Evolutionary conservation across 2,797 vertebrate species (phyloP), one percentile per base, ranked within the genome.

Genomic region (Micropoecilia bifurca): DNA sequence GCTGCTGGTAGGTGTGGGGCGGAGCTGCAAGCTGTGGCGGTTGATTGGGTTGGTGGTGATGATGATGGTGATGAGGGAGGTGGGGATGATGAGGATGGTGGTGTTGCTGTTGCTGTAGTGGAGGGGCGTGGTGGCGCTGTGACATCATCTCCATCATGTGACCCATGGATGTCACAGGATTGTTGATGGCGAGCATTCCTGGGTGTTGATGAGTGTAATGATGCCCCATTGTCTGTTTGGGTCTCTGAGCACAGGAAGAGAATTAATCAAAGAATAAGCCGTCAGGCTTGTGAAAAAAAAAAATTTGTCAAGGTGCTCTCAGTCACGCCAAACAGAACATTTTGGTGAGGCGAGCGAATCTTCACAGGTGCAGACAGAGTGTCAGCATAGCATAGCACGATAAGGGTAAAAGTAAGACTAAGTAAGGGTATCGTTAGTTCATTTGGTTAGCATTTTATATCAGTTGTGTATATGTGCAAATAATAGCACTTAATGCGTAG

Each of bases 61-160:
- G 69, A 16, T 76, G 79, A 12, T 47, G 85, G 0, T 95, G 96
- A 86, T 96, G 96, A 90, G 95, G 96, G 0, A 96, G 96, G 78
- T 96, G 97, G 89, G 96, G 95, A 0, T 96, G 96, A 79, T 96
- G 97, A 89, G 96, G 95, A 80, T 97, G 97, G 55, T 97, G 83
- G 3, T 81, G 83, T 6, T 78, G 81, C 12, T 80, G 82, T 3
- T 81, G 80, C 47, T 76, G 97, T 80, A 97, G 96, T 0, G 95
- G 95, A 1, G 96, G 92, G 87, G 97, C 96, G 87, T 97, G 97
- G 86, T 97, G 97, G 81, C 96, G 96, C 41, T 97, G 97, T 78
- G 96, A 95, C 97, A 99, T 98, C 96, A 99, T 98, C 71, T 98
- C 98, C 97, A 99, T 98, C 97, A 98, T 97, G 91, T 98, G 97